These are phyloP conservation scores for Thalpophila matura DNA, from an alignment of 2,888 invertebrate species.

Conservation along the genomic window DNA sequence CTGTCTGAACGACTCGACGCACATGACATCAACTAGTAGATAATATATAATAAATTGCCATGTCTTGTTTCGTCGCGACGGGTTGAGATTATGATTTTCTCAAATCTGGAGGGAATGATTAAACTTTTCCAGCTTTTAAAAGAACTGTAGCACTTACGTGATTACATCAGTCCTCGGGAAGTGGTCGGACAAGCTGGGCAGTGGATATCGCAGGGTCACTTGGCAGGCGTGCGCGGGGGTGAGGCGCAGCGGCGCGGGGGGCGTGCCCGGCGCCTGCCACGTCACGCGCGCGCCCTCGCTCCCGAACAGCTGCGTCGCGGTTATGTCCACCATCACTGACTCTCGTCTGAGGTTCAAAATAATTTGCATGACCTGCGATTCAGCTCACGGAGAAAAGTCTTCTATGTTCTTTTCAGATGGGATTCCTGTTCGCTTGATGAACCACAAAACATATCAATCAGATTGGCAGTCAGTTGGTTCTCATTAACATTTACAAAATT, in stretches of 20 bases:
- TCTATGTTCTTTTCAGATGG: too few species aligned
- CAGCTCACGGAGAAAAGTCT: too few species aligned
- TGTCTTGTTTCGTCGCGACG: not conserved
- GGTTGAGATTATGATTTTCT: too few species aligned
- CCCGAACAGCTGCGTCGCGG: conserved; percentile 76
- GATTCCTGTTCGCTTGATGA: too few species aligned
- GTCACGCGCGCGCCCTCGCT: conserved; percentile 51
- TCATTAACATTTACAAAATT: too few species aligned
- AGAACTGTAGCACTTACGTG: conserved; percentile 64
- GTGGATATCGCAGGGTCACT: conserved; percentile 58
- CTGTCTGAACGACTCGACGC: too few species aligned
- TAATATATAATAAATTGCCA: not conserved
- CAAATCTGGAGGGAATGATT: not conserved
- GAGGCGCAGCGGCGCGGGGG: conserved; percentile 45
- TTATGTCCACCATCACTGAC: conserved; percentile 62
- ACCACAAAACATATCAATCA: too few species aligned
- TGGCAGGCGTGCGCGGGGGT: conserved; percentile 51
- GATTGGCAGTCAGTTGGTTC: too few species aligned
- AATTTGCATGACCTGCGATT: too few species aligned
- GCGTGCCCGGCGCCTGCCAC: conserved; percentile 57
- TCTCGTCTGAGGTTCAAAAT: conserved; percentile 61
- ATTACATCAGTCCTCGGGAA: conserved; percentile 67
- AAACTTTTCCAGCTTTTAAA: not conserved
- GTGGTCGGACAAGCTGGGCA: conserved; percentile 67
- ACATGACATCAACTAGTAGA: too few species aligned